These are phyloP conservation scores for Lepidothrix coronata DNA, from an alignment of 2,113 vertebrate genomes.

Conservation along the genomic window DNA sequence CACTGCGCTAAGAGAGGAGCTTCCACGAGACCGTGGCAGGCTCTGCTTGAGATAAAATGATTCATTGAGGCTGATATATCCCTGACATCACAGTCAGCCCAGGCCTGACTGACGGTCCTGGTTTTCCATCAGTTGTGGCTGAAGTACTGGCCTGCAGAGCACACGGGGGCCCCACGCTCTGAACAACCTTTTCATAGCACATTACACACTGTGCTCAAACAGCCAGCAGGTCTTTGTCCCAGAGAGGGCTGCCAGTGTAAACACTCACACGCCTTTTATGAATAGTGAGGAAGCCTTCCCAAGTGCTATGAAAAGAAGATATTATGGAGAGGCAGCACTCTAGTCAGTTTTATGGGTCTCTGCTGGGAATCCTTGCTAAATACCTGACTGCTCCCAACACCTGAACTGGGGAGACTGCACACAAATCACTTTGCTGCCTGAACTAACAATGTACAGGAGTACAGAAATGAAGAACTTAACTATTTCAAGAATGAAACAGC, in stretches of 20 bases:
- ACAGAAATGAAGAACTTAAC: neutral
- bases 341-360: constrained; percentile 1
- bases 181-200: neutral
- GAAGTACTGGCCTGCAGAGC: neutral
- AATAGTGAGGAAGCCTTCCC: neutral
- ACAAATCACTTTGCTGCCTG: neutral
- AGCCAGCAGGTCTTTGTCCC: neutral
- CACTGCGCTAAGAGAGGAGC: neutral
- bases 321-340: neutral
- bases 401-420: neutral
- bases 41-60: neutral
- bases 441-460: neutral
- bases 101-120: neutral
- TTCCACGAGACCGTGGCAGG: neutral
- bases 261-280: constrained; percentile 17
- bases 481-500: neutral
- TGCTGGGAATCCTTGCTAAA: neutral
- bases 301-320: constrained; percentile 17
- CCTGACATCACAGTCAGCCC: neutral
- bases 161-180: neutral
- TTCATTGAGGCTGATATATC: neutral
- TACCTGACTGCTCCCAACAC: neutral
- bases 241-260: constrained; percentile 28
- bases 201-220: neutral
- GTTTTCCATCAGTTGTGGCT: neutral